Percentiles rank a stretch among this genome's conserved stretches.
Conservation (phyloP, 1,140 invertebrate genomes). For the Trialeurodes vaporariorum region DNA sequence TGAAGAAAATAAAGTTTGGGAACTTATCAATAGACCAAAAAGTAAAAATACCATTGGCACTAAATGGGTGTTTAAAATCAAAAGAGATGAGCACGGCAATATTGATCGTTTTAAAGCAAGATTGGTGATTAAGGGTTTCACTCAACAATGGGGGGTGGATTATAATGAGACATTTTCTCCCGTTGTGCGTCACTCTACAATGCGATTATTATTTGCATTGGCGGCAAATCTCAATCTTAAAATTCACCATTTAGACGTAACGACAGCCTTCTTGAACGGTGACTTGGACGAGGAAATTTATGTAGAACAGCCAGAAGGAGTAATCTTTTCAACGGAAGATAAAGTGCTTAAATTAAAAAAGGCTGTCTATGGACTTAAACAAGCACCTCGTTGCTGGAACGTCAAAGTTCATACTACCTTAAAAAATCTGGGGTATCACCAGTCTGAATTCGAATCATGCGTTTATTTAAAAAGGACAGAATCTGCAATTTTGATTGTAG, state of each 20-base stretch:
- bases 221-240: slow-evolving; percentile 29
- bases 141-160: slow-evolving; percentile 24
- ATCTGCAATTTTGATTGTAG: no score
- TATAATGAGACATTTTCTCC: slow-evolving; percentile 34
- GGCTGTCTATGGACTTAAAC: no score
- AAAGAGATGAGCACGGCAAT: slow-evolving; percentile 15
- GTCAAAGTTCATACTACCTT: no score
- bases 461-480: no score
- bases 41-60: slow-evolving; percentile 27
- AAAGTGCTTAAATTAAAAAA: no score
- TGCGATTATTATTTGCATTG: slow-evolving; percentile 33
- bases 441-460: no score
- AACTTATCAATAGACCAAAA: slow-evolving; percentile 27
- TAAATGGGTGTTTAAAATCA: slow-evolving; percentile 24
- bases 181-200: slow-evolving; percentile 28
- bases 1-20: slow-evolving; percentile 27
- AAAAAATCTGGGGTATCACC: no score
- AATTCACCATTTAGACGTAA: slow-evolving; percentile 32
- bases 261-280: slow-evolving; percentile 36
- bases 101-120: slow-evolving; percentile 19
- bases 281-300: no score
- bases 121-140: slow-evolving; percentile 5
- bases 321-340: no score
- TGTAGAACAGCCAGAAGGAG: no score
- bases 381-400: no score